These are phyloP conservation scores for Corbicula japonica DNA, from an alignment of 2,888 invertebrate genomes.

Conservation along the genomic window DNA sequence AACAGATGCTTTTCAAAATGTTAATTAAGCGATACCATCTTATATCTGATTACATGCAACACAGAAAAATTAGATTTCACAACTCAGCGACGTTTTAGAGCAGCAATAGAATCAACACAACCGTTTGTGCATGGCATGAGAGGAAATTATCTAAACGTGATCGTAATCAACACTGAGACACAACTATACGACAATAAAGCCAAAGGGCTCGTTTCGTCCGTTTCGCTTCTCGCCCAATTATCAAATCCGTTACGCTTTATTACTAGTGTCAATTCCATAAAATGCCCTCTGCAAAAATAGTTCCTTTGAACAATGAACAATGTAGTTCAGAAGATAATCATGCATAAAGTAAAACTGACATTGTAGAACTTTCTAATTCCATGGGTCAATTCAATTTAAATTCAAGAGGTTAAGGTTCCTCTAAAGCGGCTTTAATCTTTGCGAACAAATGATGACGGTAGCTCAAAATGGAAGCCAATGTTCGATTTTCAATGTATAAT, in stretches of 20 bases:
- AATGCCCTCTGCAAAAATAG: slow-evolving; percentile 39
- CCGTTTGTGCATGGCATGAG: slow-evolving; percentile 24
- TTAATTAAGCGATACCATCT: slow-evolving; percentile 53
- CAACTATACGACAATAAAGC: slow-evolving; percentile 19
- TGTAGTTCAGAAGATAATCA: slow-evolving; percentile 17
- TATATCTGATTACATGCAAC: slow-evolving; percentile 10
- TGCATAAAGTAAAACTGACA: slow-evolving; percentile 45
- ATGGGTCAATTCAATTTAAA: slow-evolving; percentile 10
- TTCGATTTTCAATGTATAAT: too few species aligned
- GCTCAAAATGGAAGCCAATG: too few species aligned
- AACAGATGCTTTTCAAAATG: slow-evolving; percentile 38
- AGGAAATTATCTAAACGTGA: slow-evolving; percentile 31
- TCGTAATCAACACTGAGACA: slow-evolving; percentile 5
- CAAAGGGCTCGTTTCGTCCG: slow-evolving; percentile 12
- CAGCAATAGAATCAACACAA: not conserved
- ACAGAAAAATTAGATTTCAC: slow-evolving; percentile 32
- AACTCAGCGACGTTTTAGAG: slow-evolving; percentile 13
- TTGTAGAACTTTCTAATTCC: slow-evolving; percentile 20
- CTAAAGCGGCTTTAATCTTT: too few species aligned
- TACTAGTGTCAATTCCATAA: slow-evolving; percentile 51
- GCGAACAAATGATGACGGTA: too few species aligned
- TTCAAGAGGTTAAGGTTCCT: too few species aligned
- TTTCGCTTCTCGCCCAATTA: slow-evolving; percentile 18
- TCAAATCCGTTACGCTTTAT: slow-evolving; percentile 36
- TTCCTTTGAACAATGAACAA: slow-evolving; percentile 12